Percentiles rank a stretch among this genome's conserved stretches.
These are phyloP conservation scores for Eulacestoma nigropectus DNA, from an alignment of 2,113 vertebrate species.

Conservation along the genomic window DNA sequence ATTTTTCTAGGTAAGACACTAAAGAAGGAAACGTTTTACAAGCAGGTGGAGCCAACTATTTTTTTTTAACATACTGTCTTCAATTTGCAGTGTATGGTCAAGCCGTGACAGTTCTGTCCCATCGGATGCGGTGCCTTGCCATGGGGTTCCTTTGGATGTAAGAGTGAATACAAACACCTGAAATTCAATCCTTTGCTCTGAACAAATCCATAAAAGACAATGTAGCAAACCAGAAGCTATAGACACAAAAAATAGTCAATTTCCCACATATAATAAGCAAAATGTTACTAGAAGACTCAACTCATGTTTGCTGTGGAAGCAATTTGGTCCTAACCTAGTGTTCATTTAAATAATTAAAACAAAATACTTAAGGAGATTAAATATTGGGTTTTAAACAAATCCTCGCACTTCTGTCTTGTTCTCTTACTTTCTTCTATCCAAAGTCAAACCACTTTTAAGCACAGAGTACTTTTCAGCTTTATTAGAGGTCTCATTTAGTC, in stretches of 20 bases:
- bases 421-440: rapidly evolving
- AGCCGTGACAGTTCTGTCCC: too few species aligned
- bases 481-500: neutral
- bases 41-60: neutral
- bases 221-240: neutral
- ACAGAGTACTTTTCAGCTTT: neutral
- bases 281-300: neutral
- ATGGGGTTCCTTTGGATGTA: neutral
- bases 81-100: neutral
- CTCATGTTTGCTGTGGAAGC: neutral
- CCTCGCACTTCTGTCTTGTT: neutral
- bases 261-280: neutral
- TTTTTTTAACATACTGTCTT: neutral
- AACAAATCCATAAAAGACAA: neutral
- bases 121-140: rapidly evolving
- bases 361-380: neutral
- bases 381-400: neutral
- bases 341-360: neutral
- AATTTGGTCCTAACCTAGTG: neutral
- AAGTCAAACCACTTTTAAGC: neutral
- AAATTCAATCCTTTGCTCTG: neutral
- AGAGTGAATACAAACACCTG: neutral
- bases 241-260: rapidly evolving
- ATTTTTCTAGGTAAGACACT: neutral
- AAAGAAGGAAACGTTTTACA: neutral